Conservation (phyloP, 1,140 invertebrate genomes). For the Aphelenchoides fujianensis region DNA sequence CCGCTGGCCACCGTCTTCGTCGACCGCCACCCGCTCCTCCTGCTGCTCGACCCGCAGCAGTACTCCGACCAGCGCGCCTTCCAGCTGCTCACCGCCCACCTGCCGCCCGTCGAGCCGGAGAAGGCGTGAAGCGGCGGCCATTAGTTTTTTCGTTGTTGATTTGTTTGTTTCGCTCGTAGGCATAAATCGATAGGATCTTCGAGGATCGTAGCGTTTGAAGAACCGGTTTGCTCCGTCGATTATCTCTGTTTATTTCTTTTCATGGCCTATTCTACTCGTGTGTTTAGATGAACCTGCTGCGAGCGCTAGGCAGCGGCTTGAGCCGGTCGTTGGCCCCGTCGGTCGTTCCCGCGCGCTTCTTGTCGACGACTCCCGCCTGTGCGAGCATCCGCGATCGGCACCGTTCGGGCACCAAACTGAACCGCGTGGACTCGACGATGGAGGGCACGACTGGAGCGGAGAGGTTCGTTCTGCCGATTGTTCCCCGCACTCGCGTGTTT, state of each 20-base stretch:
- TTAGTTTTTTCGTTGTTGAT: constrained; percentile 8
- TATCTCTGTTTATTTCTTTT: background rate
- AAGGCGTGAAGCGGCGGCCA: background rate
- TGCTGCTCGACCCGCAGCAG: constrained; percentile 48
- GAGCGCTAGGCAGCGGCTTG: background rate
- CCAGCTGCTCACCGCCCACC: constrained; percentile 34
- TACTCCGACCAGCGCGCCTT: constrained; percentile 51
- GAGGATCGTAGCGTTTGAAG: background rate
- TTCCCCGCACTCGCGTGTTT: constrained; percentile 22
- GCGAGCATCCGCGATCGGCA: constrained; percentile 25
- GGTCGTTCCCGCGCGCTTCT: background rate
- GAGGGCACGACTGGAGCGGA: constrained; percentile 29
- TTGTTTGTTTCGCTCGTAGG: constrained; percentile 16
- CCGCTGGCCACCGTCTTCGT: constrained; percentile 57
- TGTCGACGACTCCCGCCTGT: background rate
- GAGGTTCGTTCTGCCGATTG: constrained; percentile 17
- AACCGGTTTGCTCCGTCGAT: background rate
- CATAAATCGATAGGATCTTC: background rate
- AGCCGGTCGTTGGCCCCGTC: background rate
- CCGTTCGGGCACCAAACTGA: constrained; percentile 7
- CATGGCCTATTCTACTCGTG: background rate
- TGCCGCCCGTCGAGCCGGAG: background rate
- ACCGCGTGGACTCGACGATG: background rate
- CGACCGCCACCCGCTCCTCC: constrained; percentile 40
- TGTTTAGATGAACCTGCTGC: background rate